Evolutionary conservation across 2,113 vertebrate species (phyloP).

Genomic region (Melierax canorus): DNA sequence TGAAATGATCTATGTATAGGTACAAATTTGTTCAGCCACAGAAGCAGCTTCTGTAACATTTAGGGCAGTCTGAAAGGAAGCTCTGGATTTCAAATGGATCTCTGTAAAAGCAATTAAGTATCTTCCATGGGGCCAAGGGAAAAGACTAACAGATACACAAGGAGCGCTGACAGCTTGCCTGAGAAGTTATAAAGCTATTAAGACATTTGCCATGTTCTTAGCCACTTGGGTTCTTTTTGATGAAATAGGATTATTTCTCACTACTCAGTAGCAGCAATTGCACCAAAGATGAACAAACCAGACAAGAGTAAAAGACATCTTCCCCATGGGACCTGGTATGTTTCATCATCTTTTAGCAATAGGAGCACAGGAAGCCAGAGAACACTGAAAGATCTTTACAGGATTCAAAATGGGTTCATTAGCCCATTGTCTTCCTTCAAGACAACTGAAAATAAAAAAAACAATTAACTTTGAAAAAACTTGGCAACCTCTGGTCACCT

Average conservation of each 20-base stretch:
- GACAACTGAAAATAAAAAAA: background rate
- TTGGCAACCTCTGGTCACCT: background rate
- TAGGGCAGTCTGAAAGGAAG: background rate
- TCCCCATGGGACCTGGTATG: background rate
- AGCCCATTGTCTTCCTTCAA: background rate
- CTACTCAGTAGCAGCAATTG: background rate
- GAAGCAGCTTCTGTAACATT: background rate
- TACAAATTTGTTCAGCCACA: background rate
- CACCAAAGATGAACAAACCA: background rate
- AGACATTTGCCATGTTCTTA: background rate
- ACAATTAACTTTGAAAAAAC: background rate
- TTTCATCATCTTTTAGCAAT: background rate
- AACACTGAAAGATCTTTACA: background rate
- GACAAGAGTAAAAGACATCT: background rate
- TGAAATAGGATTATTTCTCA: background rate
- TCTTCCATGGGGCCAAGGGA: background rate
- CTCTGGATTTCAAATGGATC: background rate
- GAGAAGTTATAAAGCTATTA: background rate
- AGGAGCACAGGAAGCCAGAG: background rate
- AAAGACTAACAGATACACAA: background rate
- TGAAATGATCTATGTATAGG: background rate
- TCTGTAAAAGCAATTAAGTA: background rate
- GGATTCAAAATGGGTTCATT: background rate
- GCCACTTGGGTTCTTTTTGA: background rate
- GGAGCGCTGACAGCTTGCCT: background rate